Conservation (phyloP, 2,113 vertebrate genomes). For the Vimba vimba region DNA sequence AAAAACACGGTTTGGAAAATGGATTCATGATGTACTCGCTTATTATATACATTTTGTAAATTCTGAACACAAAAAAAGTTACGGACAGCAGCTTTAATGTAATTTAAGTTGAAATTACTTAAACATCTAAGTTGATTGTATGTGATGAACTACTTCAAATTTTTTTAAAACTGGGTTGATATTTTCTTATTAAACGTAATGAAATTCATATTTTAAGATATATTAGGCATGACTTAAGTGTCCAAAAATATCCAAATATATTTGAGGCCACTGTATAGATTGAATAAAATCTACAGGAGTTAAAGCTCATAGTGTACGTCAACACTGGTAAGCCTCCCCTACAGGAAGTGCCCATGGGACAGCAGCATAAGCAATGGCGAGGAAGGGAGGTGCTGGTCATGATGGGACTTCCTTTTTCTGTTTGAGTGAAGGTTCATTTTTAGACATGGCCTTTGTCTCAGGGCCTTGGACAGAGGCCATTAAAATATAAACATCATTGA, state of each 20-base stretch:
- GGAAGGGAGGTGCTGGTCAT: slow-evolving; percentile 45
- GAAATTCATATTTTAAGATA: background rate
- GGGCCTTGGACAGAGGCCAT: slow-evolving; percentile 18
- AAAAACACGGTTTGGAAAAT: no score
- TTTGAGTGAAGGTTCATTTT: slow-evolving; percentile 44
- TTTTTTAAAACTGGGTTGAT: background rate
- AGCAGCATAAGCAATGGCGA: slow-evolving; percentile 4
- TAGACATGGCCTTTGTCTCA: slow-evolving; percentile 36
- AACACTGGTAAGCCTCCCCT: slow-evolving; percentile 39
- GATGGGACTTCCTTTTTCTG: slow-evolving; percentile 53
- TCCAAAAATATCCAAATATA: background rate
- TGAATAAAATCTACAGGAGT: background rate
- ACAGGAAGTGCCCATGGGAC: slow-evolving; percentile 50
- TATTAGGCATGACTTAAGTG: background rate
- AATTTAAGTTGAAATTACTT: no score
- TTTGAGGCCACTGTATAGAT: background rate
- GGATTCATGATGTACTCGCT: no score
- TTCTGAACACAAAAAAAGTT: no score
- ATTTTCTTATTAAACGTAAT: background rate
- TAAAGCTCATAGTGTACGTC: background rate
- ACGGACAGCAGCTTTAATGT: no score
- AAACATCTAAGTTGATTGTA: no score
- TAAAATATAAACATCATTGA: slow-evolving; percentile 36
- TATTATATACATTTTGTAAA: no score
- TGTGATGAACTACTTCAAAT: background rate